Evolutionary conservation across 1,140 invertebrate species (phyloP), one percentile per base, ranked within the genome.

Genomic region (Caenorhabditis remanei): DNA sequence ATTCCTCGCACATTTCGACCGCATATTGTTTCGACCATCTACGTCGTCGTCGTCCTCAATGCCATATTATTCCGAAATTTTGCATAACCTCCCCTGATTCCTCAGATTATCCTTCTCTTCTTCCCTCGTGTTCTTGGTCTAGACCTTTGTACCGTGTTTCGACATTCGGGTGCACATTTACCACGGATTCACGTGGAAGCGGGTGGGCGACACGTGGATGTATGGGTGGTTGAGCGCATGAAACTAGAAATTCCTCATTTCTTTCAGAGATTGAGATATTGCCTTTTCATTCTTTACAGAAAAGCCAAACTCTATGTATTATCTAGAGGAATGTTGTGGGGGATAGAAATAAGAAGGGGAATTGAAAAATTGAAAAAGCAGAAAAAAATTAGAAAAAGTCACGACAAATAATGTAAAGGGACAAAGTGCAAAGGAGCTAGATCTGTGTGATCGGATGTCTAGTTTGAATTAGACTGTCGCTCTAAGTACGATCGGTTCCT

Each of bases 361-460:
- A 61, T n/a, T 24, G 21, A 14, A 14, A n/a, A 16, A 16, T 11
- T 40, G 11, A 40, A 67, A 40, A 67, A 41, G 8, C 2, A 61
- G 7, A 61, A 61, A 61, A 21, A 14, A 21, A 61, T 16, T 24
- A n/a, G 58, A 61, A 19, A 61, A 61, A 61, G 32, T n/a, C 58
- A 32, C 16, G 58, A 41, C 24, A 67, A 67, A 41, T 41, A 67
- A 8, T 67, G 63, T 67, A 67, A 67, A 67, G 63, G 32, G 32
- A 6, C 63, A 67, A 67, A 67, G 63, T 67, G 63, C 40, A 41
- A 41, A 19, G 32, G 32, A 32, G 32, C 32, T 32, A 32, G 32
- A 32, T 32, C 32, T 32, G 32, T 2, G 1, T 32, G n/a, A n/a
- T n/a, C n/a, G n/a, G n/a, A n/a, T n/a, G n/a, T n/a, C n/a, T n/a